These are phyloP conservation scores for Biston stratarius DNA, from an alignment of 2,888 invertebrate genomes.

Conservation along the genomic window DNA sequence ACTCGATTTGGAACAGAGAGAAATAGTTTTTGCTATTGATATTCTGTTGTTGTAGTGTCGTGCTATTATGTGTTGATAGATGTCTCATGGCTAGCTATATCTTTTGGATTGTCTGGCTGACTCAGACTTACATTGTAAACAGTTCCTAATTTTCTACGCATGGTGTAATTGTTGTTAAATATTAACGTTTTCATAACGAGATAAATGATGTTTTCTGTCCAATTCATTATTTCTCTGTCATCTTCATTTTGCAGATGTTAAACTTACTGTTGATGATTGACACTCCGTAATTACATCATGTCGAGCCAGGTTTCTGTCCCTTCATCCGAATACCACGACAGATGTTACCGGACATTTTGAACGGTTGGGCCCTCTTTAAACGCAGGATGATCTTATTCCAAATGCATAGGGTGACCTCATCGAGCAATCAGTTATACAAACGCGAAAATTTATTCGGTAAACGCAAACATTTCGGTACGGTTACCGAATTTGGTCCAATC, in stretches of 20 bases:
- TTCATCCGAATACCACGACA: slow-evolving; percentile 7
- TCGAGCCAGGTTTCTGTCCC: slow-evolving; percentile 1
- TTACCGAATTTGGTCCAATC: slow-evolving; percentile 65
- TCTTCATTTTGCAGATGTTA: not conserved
- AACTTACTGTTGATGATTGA: not conserved
- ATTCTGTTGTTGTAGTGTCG: slow-evolving; percentile 29
- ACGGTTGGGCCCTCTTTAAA: slow-evolving; percentile 13
- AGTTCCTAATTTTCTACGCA: slow-evolving; percentile 2
- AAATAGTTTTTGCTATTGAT: slow-evolving; percentile 33
- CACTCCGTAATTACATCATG: slow-evolving; percentile 14
- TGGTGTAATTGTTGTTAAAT: not conserved
- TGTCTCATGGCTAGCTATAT: slow-evolving; percentile 23
- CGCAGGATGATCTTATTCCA: slow-evolving; percentile 54
- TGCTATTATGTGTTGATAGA: slow-evolving; percentile 31
- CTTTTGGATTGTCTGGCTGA: slow-evolving; percentile 21
- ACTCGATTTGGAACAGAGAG: slow-evolving; percentile 26
- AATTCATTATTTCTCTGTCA: not conserved
- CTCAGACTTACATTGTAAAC: slow-evolving; percentile 5
- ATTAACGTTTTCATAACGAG: not conserved
- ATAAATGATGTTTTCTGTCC: not conserved
- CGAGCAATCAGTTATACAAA: slow-evolving; percentile 80
- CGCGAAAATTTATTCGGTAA: slow-evolving; percentile 77
- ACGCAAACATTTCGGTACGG: slow-evolving; percentile 68
- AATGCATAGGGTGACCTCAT: slow-evolving; percentile 66
- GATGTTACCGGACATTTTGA: slow-evolving; percentile 21